Conservation (phyloP, 2,888 invertebrate species). For the Ephialtes manifestator region DNA sequence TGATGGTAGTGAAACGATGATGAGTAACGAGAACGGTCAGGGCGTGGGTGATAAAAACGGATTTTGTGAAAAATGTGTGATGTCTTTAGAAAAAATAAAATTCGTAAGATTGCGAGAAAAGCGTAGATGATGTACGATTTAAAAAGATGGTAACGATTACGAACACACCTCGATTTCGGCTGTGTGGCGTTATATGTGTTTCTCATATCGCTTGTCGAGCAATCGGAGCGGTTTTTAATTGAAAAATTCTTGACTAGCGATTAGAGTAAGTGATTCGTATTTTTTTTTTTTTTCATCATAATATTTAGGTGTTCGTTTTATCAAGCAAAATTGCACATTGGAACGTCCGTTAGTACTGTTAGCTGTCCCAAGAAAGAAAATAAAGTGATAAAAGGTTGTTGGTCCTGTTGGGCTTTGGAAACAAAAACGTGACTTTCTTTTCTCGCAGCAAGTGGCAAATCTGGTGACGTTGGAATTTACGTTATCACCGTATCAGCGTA, state of each 20-base stretch:
- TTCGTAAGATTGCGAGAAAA: constrained; percentile 22
- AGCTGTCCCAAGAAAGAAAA: constrained; percentile 72
- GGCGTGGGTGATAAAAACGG: constrained; percentile 15
- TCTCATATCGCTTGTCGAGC: constrained; percentile 29
- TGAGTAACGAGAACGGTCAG: constrained; percentile 20
- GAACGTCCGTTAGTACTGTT: constrained; percentile 78
- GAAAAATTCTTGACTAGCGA: constrained; percentile 68
- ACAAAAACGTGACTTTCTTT: constrained; percentile 32
- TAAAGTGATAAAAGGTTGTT: constrained; percentile 44
- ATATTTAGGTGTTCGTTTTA: constrained; percentile 59
- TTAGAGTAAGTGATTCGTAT: constrained; percentile 84
- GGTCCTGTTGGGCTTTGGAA: constrained; percentile 39
- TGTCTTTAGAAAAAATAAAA: background rate
- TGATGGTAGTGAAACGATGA: constrained; percentile 18
- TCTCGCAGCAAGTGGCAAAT: constrained; percentile 51
- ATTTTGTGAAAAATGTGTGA: constrained; percentile 17
- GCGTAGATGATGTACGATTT: constrained; percentile 14
- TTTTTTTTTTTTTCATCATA: constrained; percentile 57
- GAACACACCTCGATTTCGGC: constrained; percentile 6
- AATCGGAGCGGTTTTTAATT: constrained; percentile 30
- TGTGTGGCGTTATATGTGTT: constrained; percentile 17
- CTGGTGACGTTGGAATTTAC: constrained; percentile 32
- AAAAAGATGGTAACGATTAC: constrained; percentile 33
- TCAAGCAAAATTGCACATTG: constrained; percentile 69
- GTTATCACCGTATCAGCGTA: constrained; percentile 41